Base-by-base conservation (phyloP, 2,888 invertebrate species). In the Machimus atricapillus region DNA sequence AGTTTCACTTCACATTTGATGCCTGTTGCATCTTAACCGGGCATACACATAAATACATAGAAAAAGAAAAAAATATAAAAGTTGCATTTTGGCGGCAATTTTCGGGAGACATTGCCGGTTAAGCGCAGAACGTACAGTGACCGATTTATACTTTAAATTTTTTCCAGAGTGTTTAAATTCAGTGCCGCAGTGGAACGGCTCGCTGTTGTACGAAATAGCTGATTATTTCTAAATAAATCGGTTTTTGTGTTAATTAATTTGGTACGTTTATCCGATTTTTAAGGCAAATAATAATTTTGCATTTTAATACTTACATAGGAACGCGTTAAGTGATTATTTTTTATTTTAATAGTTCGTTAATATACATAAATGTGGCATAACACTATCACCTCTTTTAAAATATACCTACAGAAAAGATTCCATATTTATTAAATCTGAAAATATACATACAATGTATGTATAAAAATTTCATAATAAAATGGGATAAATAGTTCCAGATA, bases 1-100 rank as follows among this genome's bases (percentile, higher is more conserved):
- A 82, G 82, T 82, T 82, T 58, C 82, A 82, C 19, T 82, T 82
- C 82, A 58, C 27, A 82, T 66, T 82, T 37, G 82, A 66, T 82
- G 82, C 82, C 82, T 82, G 82, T 82, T 82, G 82, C 82, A 82
- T 82, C 82, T 46, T 58, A 58, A 58, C 82, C 82, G 82, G 82
- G 52, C 52, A 79, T 52, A 79, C 56, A 19, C 56, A 19, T 66
- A 66, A 19, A 58, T 58, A 58, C 27, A 76, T 76, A 78, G n/a
- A 46, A 78, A 78, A 37, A 82, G 27, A 79, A 40, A 40, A 40
- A 40, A 40, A 81, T 23, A 66, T 23, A 66, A 66, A 66, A 66
- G 23, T 66, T 78, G 40, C 66, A 66, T 82, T 82, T 82, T 82
- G 82, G 82, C 82, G 82, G 82, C 66, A 58, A 82, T 82, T 82